A percentile compares a stretch with the other conserved stretches of the same genome.
Conservation (phyloP, 2,888 invertebrate genomes). For the Thysanoteuthis rhombus region DNA sequence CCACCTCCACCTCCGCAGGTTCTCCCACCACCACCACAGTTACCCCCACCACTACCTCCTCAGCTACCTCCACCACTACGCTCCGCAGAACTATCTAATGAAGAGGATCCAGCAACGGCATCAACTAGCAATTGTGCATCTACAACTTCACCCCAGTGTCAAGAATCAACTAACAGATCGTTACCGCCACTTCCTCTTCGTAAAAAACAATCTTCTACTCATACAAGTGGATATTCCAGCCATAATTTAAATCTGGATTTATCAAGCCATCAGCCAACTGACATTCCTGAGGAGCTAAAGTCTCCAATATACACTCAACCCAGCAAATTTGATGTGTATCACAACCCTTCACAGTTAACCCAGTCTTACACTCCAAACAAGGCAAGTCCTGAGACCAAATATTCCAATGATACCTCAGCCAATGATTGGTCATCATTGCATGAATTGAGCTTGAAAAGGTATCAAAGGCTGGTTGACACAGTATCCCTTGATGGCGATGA, state of each 20-base stretch:
- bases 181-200: not conserved
- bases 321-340: not conserved
- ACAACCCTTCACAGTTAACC: not conserved
- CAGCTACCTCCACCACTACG: slow-evolving; percentile 47
- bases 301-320: slow-evolving; percentile 12
- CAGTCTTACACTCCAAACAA: slow-evolving; percentile 12
- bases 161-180: not conserved
- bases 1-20: slow-evolving; percentile 15
- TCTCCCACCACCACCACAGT: slow-evolving; percentile 22
- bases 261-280: slow-evolving; percentile 12
- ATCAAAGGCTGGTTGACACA: not conserved
- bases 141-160: not conserved
- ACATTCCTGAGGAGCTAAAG: not conserved
- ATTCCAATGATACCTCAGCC: not conserved
- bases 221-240: not conserved
- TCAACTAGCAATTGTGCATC: not conserved
- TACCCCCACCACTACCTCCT: slow-evolving; percentile 35
- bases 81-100: slow-evolving; percentile 44
- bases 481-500: slow-evolving; percentile 1
- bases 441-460: not conserved
- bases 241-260: not conserved
- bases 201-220: not conserved
- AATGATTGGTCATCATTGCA: not conserved
- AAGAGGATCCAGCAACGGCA: not conserved
- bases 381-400: not conserved